Evolutionary conservation across 2,113 vertebrate genomes (phyloP), one percentile per base, ranked within the genome.

Genomic region (Leucopsar rothschildi): DNA sequence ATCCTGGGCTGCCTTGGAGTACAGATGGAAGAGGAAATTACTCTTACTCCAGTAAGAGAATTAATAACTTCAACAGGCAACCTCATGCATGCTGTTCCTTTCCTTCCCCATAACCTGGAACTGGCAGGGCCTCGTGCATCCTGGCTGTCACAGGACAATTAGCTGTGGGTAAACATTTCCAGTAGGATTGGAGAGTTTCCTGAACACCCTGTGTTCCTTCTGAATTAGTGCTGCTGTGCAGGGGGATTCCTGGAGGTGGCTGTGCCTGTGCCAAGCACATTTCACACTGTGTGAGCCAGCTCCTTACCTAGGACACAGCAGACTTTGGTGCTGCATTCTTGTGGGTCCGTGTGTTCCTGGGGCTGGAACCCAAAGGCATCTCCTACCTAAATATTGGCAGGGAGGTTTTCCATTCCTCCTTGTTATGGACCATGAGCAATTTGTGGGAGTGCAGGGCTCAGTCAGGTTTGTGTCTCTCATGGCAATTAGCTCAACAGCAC

Each of bases 321-420:
- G 56, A 21, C 15, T 4, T 25, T 3, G 8, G 20, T 0, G 0
- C 44, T 71, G 47, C 0, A 1, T 28, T 70, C 45, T 27, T 0
- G 0, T 77, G 63, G 27, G 64, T 61, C 50, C 5, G 0, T 0
- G 2, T 27, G 53, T 68, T 76, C 15, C 1, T 35, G 40, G 25
- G 47, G 14, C 13, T 68, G 60, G 9, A 57, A 82, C 70, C 59
- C 50, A 57, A 39, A 65, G 37, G 53, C 15, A 29, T 64, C 27
- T 72, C 37, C 39, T 77, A 0, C 73, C 57, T 72, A 12, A 49
- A 37, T n/a, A 15, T 1, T 49, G 42, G 7, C 65, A 66, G 42
- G 24, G 72, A 88, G 64, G 31, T 90, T 31, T 86, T 49, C 57
- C 6, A 5, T 56, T 45, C 37, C 20, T 69, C 7, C 0, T 10